Evolutionary conservation across 2,888 invertebrate genomes (phyloP).

Genomic region (Lissonota sp.): DNA sequence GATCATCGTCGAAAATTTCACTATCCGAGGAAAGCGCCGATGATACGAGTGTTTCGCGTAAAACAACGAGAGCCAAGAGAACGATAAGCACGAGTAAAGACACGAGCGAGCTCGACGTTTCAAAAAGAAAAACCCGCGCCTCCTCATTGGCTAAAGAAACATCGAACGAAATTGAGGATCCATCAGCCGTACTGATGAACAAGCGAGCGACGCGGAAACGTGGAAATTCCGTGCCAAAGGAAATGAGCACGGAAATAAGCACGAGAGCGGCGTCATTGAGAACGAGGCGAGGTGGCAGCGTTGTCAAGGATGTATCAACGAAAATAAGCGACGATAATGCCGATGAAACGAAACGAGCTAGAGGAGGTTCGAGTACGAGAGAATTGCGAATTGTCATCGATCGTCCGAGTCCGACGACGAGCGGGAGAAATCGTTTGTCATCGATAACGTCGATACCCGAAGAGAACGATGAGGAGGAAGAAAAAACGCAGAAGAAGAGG

Average conservation of each 20-base stretch:
- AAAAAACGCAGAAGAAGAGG: slow-evolving; percentile 8
- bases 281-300: slow-evolving; percentile 62
- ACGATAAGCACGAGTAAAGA: slow-evolving; percentile 46
- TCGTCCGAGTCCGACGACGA: slow-evolving; percentile 63
- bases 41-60: slow-evolving; percentile 42
- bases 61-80: slow-evolving; percentile 45
- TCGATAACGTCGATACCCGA: slow-evolving; percentile 77
- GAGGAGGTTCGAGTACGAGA: slow-evolving; percentile 3
- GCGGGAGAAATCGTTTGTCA: slow-evolving; percentile 71
- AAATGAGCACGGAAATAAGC: slow-evolving; percentile 61
- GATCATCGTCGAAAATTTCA: slow-evolving; percentile 53
- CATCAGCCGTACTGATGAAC: slow-evolving; percentile 5
- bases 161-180: slow-evolving; percentile 15
- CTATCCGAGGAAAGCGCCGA: slow-evolving; percentile 51
- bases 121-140: slow-evolving; percentile 58
- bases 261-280: slow-evolving; percentile 58
- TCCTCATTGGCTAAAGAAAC: slow-evolving; percentile 64
- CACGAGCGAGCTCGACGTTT: background rate
- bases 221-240: slow-evolving; percentile 75
- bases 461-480: slow-evolving; percentile 73
- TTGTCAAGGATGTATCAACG: slow-evolving; percentile 69
- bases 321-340: slow-evolving; percentile 47
- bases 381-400: slow-evolving; percentile 4
- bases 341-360: slow-evolving; percentile 12
- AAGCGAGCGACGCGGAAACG: slow-evolving; percentile 64